Percentiles rank a stretch among this genome's conserved stretches.
Evolutionary conservation across 2,113 vertebrate genomes (phyloP).

Genomic region (Paradoxurus hermaphroditus): DNA sequence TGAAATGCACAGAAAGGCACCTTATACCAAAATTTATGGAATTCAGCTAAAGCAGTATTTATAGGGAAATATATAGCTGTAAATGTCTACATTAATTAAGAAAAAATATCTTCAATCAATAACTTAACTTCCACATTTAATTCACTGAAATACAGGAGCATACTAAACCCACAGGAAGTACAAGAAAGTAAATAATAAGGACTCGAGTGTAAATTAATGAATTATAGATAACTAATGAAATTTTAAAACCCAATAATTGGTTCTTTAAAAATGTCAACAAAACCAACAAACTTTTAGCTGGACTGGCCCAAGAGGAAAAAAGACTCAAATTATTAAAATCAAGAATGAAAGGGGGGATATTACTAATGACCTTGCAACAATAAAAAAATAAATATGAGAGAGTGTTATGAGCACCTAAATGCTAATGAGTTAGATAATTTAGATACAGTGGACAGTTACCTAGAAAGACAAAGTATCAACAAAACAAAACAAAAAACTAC

Average conservation of each 20-base stretch:
- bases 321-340: neutral
- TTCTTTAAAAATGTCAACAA: neutral
- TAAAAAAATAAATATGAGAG: neutral
- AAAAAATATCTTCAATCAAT: neutral
- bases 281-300: neutral
- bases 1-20: neutral
- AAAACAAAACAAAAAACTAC: neutral
- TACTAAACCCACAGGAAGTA: neutral
- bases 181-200: neutral
- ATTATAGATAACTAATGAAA: neutral
- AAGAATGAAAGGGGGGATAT: neutral
- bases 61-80: neutral
- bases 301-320: neutral
- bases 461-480: neutral
- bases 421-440: neutral
- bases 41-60: neutral
- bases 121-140: neutral
- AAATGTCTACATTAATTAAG: neutral
- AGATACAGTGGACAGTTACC: neutral
- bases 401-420: neutral
- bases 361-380: neutral
- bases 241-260: neutral
- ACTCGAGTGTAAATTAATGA: neutral
- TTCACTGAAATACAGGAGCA: neutral
- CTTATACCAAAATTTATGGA: neutral